A percentile compares a stretch with the other conserved stretches of the same genome.
Conservation (phyloP, 2,113 vertebrate species). For the Chaenogobius annularis region DNA sequence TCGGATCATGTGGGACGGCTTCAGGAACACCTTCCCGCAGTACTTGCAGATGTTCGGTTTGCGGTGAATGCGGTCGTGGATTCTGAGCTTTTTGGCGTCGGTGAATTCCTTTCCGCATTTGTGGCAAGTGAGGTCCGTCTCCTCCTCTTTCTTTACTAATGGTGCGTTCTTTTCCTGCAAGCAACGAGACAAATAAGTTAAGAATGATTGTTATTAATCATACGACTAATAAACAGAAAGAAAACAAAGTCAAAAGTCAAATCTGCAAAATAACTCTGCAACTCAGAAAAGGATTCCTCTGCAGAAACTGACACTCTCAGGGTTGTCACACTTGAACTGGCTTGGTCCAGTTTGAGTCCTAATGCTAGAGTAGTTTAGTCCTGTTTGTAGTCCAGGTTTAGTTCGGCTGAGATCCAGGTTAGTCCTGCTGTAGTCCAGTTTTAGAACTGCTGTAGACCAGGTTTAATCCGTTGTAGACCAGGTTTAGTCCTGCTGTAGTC, state of each 20-base stretch:
- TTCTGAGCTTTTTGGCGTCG: background rate
- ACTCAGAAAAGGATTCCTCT: too few species aligned
- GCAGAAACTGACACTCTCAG: too few species aligned
- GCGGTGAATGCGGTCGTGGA: background rate
- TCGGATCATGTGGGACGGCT: background rate
- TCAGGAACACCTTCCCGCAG: background rate
- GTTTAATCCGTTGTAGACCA: too few species aligned
- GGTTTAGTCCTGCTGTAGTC: too few species aligned
- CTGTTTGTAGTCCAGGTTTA: too few species aligned
- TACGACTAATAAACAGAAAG: background rate
- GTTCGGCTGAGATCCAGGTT: too few species aligned
- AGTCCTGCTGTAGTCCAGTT: too few species aligned
- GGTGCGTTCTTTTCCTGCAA: slow-evolving; percentile 5
- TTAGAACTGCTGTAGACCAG: too few species aligned
- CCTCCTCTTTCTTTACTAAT: slow-evolving; percentile 2
- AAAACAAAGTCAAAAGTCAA: too few species aligned
- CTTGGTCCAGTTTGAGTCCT: too few species aligned
- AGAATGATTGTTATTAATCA: background rate
- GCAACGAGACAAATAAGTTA: background rate
- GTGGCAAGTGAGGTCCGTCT: background rate
- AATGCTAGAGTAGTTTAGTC: too few species aligned
- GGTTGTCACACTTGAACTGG: too few species aligned
- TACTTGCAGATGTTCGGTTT: slow-evolving; percentile 2
- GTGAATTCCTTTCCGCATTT: background rate
- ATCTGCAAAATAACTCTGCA: background rate